Base-by-base conservation (phyloP, 1,140 invertebrate species). In the Conus ventricosus region DNA sequence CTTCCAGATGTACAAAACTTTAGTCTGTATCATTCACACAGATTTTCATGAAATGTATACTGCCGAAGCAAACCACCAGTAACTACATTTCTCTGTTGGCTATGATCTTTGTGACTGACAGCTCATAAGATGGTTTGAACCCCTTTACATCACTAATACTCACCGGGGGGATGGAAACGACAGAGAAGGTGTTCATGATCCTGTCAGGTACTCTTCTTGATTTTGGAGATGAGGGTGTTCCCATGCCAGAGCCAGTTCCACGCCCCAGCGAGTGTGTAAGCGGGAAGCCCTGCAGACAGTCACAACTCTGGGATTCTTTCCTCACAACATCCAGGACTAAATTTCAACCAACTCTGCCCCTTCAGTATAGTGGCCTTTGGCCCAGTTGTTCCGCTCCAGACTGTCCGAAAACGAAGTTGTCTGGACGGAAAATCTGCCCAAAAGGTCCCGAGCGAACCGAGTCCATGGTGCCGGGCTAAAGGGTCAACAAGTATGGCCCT, bases 391-490 rank as follows among this genome's bases (percentile, higher is more conserved):
- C 7, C 97, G 96, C 96, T 93, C 97, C 97, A 23, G 97, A 93
- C 89, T 94, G 92, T 87, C 94, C 94, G 87, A 95, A 94, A 25
- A 94, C 92, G 81, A 93, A 94, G 95, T 98, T 98, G 95, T 98
- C 98, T 20, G 98, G 97, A 39, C 97, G 95, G 92, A 97, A 98
- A 53, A 98, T 97, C 94, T 97, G 96, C 15, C 97, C 97, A 91
- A 97, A 97, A 71, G 97, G 97, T 75, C 98, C 98, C 20, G 98
- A 98, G 84, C 98, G 96, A 15, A 99, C 98, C 17, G 98, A 97
- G 95, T 99, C 98, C 98, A 99, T 99, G 84, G 98, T 99, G 89
- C 98, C 98, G 17, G 98, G 98, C 94, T 99, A 98, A 91, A 99
- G 95, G 95, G 95, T 99, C 98, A 63, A 99, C 97, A 17, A 99